Evolutionary conservation across 1,140 invertebrate genomes (phyloP).

Genomic region (Oncopodura yosiiana): DNA sequence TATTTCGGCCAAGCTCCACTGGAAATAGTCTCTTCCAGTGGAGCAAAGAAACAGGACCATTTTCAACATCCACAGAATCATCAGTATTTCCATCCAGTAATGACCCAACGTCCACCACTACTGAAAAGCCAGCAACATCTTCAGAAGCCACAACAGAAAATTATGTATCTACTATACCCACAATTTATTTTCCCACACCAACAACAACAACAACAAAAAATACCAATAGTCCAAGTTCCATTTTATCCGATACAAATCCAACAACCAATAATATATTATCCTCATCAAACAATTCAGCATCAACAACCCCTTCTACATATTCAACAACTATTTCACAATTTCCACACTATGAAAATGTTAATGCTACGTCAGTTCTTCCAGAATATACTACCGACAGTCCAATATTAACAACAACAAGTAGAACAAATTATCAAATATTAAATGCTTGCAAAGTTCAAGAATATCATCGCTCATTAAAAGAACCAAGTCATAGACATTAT

Average conservation of each 20-base stretch:
- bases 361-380: background rate
- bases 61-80: background rate
- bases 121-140: background rate
- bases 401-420: background rate
- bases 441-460: constrained; percentile 11
- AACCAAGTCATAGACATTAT: constrained; percentile 1
- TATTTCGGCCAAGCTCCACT: too few relatives aligned
- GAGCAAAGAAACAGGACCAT: background rate
- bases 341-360: background rate
- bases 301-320: background rate
- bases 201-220: background rate
- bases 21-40: too few relatives aligned
- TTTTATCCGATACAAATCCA: constrained; percentile 3
- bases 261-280: background rate
- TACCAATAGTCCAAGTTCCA: background rate
- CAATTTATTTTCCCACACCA: background rate
- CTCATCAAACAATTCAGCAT: background rate
- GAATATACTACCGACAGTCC: constrained; percentile 10
- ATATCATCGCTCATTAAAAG: constrained; percentile 9
- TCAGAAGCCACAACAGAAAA: background rate
- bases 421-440: constrained; percentile 18
- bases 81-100: background rate
- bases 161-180: background rate
- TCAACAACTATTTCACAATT: too few relatives aligned
- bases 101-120: background rate